A percentile compares a stretch with the other conserved stretches of the same genome.
Evolutionary conservation across 2,888 invertebrate species (phyloP).

Genomic region (Sinopyrophorus schimmeli): DNA sequence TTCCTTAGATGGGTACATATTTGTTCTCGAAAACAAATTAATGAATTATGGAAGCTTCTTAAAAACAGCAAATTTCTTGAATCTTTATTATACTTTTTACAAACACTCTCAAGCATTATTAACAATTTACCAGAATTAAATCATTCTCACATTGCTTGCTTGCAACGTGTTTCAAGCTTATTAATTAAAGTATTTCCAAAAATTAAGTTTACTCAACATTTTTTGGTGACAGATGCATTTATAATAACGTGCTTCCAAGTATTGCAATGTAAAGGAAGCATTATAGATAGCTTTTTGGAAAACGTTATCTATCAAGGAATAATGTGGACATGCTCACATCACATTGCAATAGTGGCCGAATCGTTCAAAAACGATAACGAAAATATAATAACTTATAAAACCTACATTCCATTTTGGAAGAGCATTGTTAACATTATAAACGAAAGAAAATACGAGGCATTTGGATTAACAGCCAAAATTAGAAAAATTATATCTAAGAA

Average conservation of each 20-base stretch:
- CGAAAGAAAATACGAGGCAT: constrained; percentile 35
- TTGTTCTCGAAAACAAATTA: constrained; percentile 39
- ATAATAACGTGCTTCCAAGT: constrained; percentile 54
- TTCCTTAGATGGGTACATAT: constrained; percentile 52
- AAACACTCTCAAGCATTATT: constrained; percentile 58
- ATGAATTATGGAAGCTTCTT: too few relatives aligned
- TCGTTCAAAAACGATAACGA: constrained; percentile 47
- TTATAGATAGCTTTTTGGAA: constrained; percentile 56
- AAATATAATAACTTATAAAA: constrained; percentile 59
- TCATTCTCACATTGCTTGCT: constrained; percentile 53
- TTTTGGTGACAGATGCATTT: constrained; percentile 51
- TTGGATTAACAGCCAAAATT: constrained; percentile 37
- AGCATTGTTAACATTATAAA: constrained; percentile 51
- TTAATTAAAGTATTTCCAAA: constrained; percentile 59
- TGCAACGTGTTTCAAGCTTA: constrained; percentile 56
- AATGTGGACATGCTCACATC: constrained; percentile 66
- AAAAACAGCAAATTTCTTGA: too few relatives aligned
- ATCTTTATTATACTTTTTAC: constrained; percentile 58
- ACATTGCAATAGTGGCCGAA: constrained; percentile 58
- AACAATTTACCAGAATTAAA: constrained; percentile 49
- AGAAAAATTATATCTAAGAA: constrained; percentile 44
- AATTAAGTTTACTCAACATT: constrained; percentile 50
- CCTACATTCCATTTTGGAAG: constrained; percentile 64
- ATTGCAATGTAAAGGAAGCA: constrained; percentile 45
- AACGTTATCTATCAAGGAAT: constrained; percentile 60